phyloP scores from a whole-genome alignment of 2,113 vertebrate genomes.

The Lamprotornis superbus region DNA sequence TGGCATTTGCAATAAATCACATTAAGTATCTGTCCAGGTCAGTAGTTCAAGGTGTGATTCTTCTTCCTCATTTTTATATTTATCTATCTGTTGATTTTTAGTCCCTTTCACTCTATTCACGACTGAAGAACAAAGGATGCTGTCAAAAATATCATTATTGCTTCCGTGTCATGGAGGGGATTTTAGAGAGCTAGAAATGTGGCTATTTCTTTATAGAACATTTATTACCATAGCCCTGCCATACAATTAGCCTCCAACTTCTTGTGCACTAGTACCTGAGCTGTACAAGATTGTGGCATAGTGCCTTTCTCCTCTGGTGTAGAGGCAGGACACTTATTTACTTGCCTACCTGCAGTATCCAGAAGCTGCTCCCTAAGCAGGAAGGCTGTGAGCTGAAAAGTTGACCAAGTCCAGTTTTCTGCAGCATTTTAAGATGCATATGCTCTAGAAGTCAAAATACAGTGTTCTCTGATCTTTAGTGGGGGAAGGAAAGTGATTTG shows the following conservation, averaged over 20 bases:
- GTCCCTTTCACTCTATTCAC: background rate
- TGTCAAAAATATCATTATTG: background rate
- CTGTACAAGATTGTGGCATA: background rate
- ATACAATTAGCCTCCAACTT: background rate
- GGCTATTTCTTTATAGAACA: background rate
- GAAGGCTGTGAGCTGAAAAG: background rate
- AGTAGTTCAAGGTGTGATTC: background rate
- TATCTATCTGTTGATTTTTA: background rate
- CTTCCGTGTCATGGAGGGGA: background rate
- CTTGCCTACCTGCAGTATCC: background rate
- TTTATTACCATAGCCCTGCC: background rate
- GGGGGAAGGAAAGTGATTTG: background rate
- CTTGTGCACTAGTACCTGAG: rapidly evolving
- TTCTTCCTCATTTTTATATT: background rate
- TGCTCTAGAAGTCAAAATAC: background rate
- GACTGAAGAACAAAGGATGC: background rate
- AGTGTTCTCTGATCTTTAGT: background rate
- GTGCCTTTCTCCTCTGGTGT: background rate
- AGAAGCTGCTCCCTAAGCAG: background rate
- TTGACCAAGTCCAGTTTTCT: background rate
- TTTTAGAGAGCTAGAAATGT: background rate
- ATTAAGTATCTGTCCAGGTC: background rate
- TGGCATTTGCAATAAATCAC: background rate
- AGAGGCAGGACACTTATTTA: background rate
- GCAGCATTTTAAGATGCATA: background rate